phyloP scores from a whole-genome alignment of 2,113 vertebrate genomes.

The Notothenia coriiceps region DNA sequence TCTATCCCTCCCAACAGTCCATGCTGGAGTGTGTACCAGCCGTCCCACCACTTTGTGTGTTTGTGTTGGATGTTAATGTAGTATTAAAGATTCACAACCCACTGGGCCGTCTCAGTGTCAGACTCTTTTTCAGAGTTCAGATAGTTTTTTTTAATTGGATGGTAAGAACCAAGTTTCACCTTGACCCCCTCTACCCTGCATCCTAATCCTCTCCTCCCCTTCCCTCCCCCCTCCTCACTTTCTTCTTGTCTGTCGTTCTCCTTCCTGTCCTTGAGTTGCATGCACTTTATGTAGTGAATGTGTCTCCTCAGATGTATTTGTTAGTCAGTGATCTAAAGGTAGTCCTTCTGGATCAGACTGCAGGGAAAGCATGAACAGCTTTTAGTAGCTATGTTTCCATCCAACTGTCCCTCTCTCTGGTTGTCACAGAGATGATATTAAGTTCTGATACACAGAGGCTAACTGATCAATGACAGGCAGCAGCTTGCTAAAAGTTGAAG shows the following conservation, averaged over 20 bases:
- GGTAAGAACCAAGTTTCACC: conserved; percentile 74
- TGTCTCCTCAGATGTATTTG: background rate
- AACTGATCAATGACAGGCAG: background rate
- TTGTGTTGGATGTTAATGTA: conserved; percentile 1
- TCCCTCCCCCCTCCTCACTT: background rate
- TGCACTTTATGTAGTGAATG: conserved; percentile 55
- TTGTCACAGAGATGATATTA: background rate
- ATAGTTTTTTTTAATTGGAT: conserved; percentile 63
- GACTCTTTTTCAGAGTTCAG: conserved; percentile 52
- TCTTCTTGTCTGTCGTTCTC: background rate
- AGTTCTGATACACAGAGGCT: background rate
- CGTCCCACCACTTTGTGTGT: background rate
- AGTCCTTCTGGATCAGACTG: background rate
- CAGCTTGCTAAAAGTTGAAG: background rate
- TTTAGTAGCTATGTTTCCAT: conserved; percentile 28
- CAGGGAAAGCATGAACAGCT: background rate
- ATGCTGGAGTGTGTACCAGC: no score
- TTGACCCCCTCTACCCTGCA: conserved; percentile 23
- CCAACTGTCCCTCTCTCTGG: background rate
- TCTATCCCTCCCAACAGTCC: background rate
- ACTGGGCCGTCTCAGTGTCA: conserved; percentile 39
- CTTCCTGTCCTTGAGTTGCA: conserved; percentile 53
- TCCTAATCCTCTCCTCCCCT: background rate
- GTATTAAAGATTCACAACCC: conserved; percentile 24
- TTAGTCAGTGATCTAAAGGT: background rate